Conservation (phyloP, 1,140 invertebrate species). For the Sipha flava region DNA sequence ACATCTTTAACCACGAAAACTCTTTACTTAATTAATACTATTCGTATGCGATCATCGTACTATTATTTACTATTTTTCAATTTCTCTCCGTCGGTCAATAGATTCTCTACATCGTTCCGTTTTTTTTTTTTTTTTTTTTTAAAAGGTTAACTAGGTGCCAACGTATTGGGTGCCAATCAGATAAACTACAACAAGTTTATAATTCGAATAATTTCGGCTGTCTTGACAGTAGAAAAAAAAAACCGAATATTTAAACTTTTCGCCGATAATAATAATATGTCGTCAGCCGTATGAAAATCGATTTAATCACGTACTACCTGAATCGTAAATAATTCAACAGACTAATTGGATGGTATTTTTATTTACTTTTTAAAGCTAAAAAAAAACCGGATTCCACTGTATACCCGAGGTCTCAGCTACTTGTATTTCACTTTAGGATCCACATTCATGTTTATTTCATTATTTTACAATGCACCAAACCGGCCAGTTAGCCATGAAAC, state of each 20-base stretch:
- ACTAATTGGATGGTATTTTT: constrained; percentile 31
- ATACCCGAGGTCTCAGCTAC: background rate
- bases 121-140: too few relatives aligned
- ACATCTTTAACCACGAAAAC: too few relatives aligned
- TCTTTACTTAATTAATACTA: too few relatives aligned
- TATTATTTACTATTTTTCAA: background rate
- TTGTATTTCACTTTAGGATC: constrained; percentile 24
- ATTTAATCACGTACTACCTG: constrained; percentile 20
- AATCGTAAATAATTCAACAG: constrained; percentile 32
- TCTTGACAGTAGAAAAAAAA: background rate
- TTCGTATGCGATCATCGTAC: background rate
- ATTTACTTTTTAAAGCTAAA: constrained; percentile 13
- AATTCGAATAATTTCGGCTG: background rate
- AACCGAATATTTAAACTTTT: background rate
- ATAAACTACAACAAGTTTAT: constrained; percentile 8
- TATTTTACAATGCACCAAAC: background rate
- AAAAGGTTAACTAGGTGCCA: constrained; percentile 22
- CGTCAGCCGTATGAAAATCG: constrained; percentile 2
- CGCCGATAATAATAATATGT: background rate
- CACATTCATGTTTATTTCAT: constrained; percentile 20
- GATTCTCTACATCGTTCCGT: too few relatives aligned
- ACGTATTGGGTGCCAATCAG: constrained; percentile 15
- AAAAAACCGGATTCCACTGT: constrained; percentile 22
- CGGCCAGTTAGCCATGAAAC: constrained; percentile 4
- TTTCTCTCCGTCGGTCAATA: background rate